Evolutionary conservation across 2,888 invertebrate genomes (phyloP), one percentile per base, ranked within the genome.

Genomic region (Ormyrus nitidulus): DNA sequence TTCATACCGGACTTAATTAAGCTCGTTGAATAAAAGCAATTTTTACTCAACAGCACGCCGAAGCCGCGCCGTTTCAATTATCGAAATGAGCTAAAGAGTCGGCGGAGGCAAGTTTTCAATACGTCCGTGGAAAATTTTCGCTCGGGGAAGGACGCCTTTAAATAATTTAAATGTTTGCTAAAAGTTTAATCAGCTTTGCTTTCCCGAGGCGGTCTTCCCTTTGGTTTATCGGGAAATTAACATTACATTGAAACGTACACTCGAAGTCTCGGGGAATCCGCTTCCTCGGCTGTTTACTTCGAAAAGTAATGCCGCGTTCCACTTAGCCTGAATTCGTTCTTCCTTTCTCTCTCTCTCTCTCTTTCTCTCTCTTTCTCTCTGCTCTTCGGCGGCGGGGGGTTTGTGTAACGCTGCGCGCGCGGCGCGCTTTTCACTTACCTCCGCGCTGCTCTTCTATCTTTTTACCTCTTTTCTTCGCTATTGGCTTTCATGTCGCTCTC

Each of bases 151-250:
- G 9, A 51, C 5, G 34, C 19, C 6, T 19, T 58, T 58, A 48
- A 70, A 70, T 70, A 71, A 61, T 71, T 51, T 44, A 61, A 71
- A 71, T 61, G 51, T 51, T 59, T 61, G 49, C 48, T 68, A 10
- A 68, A 71, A 71, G 62, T 44, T 62, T 62, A 62, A 71, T 54
- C 56, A 69, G 56, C 56, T 70, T 70, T 70, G 49, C 54, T 69
- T 54, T 54, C 13, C 46, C 19, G 5, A 19, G 34, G 46, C 2
- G 34, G 8, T 19, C n/a, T 48, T 72, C 10, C 10, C 44, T 61
- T 54, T 53, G 44, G 9, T 62, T 62, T 61, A 62, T 62, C 54
- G 53, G 44, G 13, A 72, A 72, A 62, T 72, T 62, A 72, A 48
- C n/a, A 53, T 72, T 53, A 53, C 9, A 71, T 53, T 61, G 34